Conservation (phyloP, 2,888 invertebrate genomes). For the Herminia tarsipennalis region DNA sequence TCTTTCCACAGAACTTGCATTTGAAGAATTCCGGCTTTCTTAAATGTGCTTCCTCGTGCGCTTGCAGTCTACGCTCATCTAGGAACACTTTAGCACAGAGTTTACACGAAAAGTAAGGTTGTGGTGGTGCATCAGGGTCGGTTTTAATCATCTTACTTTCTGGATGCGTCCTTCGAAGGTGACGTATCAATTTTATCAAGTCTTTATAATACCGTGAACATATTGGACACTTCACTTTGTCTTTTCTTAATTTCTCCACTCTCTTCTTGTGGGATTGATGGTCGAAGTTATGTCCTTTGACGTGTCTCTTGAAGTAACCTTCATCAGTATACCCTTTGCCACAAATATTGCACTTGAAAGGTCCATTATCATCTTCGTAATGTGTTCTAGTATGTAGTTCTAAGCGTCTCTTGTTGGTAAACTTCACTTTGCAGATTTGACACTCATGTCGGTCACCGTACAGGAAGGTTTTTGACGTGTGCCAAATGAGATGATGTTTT, state of each 20-base stretch:
- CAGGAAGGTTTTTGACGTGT: conserved; percentile 73
- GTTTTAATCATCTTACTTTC: conserved; percentile 82
- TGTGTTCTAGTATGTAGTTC: conserved; percentile 79
- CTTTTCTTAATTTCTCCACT: conserved; percentile 70
- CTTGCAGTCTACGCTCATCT: conserved; percentile 65
- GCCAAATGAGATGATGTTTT: conserved; percentile 77
- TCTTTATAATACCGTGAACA: conserved; percentile 75
- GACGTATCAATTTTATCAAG: conserved; percentile 75
- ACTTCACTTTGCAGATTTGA: conserved; percentile 73
- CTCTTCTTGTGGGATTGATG: conserved; percentile 72
- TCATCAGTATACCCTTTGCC: conserved; percentile 83
- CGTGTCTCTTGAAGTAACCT: conserved; percentile 75
- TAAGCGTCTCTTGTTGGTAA: conserved; percentile 76
- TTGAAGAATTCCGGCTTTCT: conserved; percentile 76
- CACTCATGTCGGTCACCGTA: conserved; percentile 79
- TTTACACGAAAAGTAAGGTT: conserved; percentile 70
- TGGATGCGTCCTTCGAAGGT: conserved; percentile 75
- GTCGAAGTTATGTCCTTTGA: conserved; percentile 83
- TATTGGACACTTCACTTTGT: conserved; percentile 79
- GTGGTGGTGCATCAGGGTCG: conserved; percentile 79
- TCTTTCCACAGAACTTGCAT: conserved; percentile 80
- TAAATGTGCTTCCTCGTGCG: conserved; percentile 72
- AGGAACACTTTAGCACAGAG: conserved; percentile 77
- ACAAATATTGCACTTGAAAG: conserved; percentile 80
- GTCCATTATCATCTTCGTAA: conserved; percentile 81